Evolutionary conservation across 2,888 invertebrate species (phyloP).

Genomic region (Lochmaea capreae): DNA sequence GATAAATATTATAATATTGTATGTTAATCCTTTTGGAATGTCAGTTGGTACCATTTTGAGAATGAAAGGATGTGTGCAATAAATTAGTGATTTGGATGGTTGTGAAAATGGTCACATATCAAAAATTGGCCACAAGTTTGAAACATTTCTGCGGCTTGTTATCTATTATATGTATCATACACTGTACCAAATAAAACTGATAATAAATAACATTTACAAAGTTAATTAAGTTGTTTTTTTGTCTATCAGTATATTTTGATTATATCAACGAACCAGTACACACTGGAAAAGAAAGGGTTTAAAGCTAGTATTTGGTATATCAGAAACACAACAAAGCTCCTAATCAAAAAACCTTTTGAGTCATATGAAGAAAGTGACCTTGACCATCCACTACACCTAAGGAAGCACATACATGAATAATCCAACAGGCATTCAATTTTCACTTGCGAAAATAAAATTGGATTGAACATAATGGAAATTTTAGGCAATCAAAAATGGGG

Average conservation of each 20-base stretch:
- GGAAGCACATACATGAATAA: too few relatives aligned
- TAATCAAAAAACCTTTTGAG: too few relatives aligned
- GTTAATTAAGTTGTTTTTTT: constrained; percentile 16
- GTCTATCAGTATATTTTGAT: neutral
- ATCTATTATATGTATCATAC: constrained; percentile 63
- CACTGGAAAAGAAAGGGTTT: too few relatives aligned
- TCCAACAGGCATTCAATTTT: too few relatives aligned
- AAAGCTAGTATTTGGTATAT: too few relatives aligned
- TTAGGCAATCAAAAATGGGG: too few relatives aligned
- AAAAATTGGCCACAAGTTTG: constrained; percentile 54
- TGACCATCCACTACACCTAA: too few relatives aligned
- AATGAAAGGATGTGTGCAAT: constrained; percentile 40
- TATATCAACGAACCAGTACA: too few relatives aligned
- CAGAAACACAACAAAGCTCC: too few relatives aligned
- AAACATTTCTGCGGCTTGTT: constrained; percentile 58
- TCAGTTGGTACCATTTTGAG: constrained; percentile 31
- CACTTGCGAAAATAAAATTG: too few relatives aligned
- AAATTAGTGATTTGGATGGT: constrained; percentile 55
- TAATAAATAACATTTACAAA: constrained; percentile 61
- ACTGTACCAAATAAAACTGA: constrained; percentile 63
- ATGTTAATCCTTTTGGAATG: constrained; percentile 16
- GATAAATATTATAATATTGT: neutral
- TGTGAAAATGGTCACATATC: constrained; percentile 61
- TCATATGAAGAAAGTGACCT: too few relatives aligned
- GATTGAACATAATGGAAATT: too few relatives aligned